Evolutionary conservation across 2,888 invertebrate genomes (phyloP).

Genomic region (Cephus pulcher): DNA sequence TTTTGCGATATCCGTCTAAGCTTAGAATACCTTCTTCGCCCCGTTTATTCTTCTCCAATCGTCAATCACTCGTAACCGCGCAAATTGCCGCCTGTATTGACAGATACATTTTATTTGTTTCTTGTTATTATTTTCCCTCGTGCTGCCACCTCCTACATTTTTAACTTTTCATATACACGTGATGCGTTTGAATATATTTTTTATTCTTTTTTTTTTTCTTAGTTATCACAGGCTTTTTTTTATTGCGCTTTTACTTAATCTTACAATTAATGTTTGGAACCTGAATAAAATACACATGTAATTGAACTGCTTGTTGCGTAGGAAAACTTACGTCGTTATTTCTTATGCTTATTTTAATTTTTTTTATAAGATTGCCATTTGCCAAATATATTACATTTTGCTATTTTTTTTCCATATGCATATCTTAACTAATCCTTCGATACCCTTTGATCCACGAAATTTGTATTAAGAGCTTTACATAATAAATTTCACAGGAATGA

Average conservation of each 20-base stretch:
- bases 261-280: neutral
- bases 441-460: neutral
- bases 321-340: neutral
- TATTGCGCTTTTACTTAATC: neutral
- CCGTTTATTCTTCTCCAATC: neutral
- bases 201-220: neutral
- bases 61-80: constrained; percentile 15
- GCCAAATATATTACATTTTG: neutral
- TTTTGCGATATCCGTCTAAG: constrained; percentile 15
- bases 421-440: neutral
- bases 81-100: constrained; percentile 38
- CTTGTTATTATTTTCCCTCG: constrained; percentile 49
- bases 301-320: neutral
- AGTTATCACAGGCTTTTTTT: neutral
- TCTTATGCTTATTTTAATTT: neutral
- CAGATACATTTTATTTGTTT: constrained; percentile 41
- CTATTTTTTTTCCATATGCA: neutral
- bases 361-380: neutral
- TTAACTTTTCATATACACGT: constrained; percentile 2
- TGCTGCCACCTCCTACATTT: constrained; percentile 43
- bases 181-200: neutral
- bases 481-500: neutral
- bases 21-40: neutral
- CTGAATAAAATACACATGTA: neutral
- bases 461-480: neutral